Evolutionary conservation across 2,888 invertebrate species (phyloP).

Genomic region (Protonemura montana): DNA sequence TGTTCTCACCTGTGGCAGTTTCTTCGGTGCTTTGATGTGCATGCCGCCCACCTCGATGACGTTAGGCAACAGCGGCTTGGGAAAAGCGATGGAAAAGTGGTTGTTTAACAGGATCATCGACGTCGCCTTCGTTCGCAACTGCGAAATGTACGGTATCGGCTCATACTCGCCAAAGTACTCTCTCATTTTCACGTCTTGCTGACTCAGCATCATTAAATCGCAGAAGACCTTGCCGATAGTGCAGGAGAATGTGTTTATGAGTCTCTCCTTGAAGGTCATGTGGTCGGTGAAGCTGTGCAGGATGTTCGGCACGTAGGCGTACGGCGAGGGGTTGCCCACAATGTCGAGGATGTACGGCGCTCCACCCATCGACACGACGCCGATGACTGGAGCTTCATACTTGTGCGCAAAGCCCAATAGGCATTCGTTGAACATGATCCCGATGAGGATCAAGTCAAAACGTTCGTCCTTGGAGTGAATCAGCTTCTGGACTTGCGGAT

Average conservation of each 20-base stretch:
- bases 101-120: conserved; percentile 54
- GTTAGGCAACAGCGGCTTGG: conserved; percentile 58
- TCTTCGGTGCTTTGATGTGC: conserved; percentile 53
- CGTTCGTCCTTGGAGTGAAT: conserved; percentile 51
- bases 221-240: background rate
- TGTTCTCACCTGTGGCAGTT: conserved; percentile 51
- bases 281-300: conserved; percentile 49
- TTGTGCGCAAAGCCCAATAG: conserved; percentile 52
- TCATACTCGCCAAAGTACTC: conserved; percentile 23
- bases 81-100: conserved; percentile 54
- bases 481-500: conserved; percentile 48
- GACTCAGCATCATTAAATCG: background rate
- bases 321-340: conserved; percentile 50
- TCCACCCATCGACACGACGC: conserved; percentile 16
- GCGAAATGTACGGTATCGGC: background rate
- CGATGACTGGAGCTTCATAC: conserved; percentile 52
- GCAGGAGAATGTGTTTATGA: conserved; percentile 51
- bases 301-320: conserved; percentile 51
- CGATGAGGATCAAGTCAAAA: conserved; percentile 51
- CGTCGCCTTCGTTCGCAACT: background rate
- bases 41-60: conserved; percentile 55
- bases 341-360: background rate
- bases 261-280: conserved; percentile 51
- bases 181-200: conserved; percentile 22
- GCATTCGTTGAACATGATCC: conserved; percentile 52